Base-by-base conservation (phyloP, 2,888 invertebrate species). In the Aspidiotus rigidus region DNA sequence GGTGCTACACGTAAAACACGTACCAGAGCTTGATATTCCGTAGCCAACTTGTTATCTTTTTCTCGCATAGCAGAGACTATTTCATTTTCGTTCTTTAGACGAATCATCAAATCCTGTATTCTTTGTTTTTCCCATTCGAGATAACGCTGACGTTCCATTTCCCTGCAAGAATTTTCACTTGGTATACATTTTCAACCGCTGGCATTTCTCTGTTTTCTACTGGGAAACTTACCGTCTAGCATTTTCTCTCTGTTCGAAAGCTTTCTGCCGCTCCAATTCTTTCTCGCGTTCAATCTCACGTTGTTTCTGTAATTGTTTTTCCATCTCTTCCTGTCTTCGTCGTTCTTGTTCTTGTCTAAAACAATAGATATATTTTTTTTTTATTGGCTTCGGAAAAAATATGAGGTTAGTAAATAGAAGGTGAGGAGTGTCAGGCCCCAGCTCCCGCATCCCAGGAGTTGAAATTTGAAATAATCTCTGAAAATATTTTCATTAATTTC, bases 111-210 rank as follows among this genome's bases (percentile, higher is more conserved):
- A 77, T 97, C 96, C 62, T 89, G 86, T 39, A 86, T 85, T 72
- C 92, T 86, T 77, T 95, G 93, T 76, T 91, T 91, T 79, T 98
- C 97, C 92, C 95, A 94, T 78, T 99, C 98, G 69, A 92, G 81
- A 77, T 96, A 94, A 62, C 97, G 84, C 76, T 96, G 96, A 63
- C 95, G 83, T 76, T 98, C 95, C 86, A 95, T 88, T 80, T 97
- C 96, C 63, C 62, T 40, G 8, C 59, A 54, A 66, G 56, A 39
- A n/a, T 3, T 7, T n/a, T 7, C 11, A 39, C 2, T 42, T 15
- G 28, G 56, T 56, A 10, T 42, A 11, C 39, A n/a, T 42, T 9
- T n/a, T 28, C 15, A 55, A 69, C 44, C 60, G 15, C 1, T 61
- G 16, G 57, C 9, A 66, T 15, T 69, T 54, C 15, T 3, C 41